Base-by-base conservation (phyloP, 2,797 vertebrate species). In the Muraenolepis orangiensis region DNA sequence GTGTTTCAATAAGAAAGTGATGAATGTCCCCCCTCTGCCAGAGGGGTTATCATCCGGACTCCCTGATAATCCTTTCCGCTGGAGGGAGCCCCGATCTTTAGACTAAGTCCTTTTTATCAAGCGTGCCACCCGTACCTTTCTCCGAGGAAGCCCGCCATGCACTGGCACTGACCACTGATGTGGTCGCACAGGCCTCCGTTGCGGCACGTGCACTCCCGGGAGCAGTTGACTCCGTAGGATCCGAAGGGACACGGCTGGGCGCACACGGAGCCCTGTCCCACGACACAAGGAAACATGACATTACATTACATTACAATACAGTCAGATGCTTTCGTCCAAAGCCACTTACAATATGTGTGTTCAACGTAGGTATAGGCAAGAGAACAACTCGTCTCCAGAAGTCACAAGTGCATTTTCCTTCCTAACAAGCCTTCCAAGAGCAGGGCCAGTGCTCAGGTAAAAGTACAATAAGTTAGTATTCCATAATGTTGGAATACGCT, bases 161-260 rank as follows among this genome's bases (percentile, higher is more conserved):
- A 99, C 81, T 98, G 90, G 84, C 97, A 99, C 76, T 94, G 95
- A 51, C 98, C 98, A 3, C 95, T 98, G 93, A 98, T 95, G 0
- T 97, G 97, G 85, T 99, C 97, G 69, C 98, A 99, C 72, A 98
- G 94, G 30, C 97, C 98, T 78, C 94, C 94, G 0, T 99, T 98
- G 70, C 96, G 96, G 83, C 98, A 99, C 0, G 95, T 95, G 75
- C 98, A 99, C 75, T 96, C 95, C 88, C 95, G 91, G 77, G 96
- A 97, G 89, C 97, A 99, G 85, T 97, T 98, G 76, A 97, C 91
- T 57, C 98, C 98, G 36, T 95, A 99, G 0, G 93, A 96, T 30
- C 98, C 97, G 14, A 95, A 93, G 1, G 93, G 93, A 80, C 98
- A 99, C 0, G 98, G 98, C 92, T 98, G 96, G 2, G 97, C 96